Evolutionary conservation across 2,113 vertebrate species (phyloP).

Genomic region (Hippocampus comes): DNA sequence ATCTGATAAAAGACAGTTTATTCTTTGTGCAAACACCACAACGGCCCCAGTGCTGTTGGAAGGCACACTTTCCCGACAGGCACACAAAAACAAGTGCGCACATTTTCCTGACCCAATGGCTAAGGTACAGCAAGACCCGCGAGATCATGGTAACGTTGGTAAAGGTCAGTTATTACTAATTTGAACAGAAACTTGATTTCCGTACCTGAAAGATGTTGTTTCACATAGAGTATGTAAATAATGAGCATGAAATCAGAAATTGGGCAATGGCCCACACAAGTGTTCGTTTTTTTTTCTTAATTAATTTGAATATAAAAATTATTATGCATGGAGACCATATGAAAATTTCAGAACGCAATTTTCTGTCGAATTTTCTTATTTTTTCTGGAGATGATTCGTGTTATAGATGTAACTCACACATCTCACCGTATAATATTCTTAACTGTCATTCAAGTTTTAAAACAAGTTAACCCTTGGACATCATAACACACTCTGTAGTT

Average conservation of each 20-base stretch:
- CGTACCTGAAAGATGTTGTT: background rate
- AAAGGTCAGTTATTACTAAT: background rate
- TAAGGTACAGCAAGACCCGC: background rate
- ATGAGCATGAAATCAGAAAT: background rate
- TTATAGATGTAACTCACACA: too few species aligned
- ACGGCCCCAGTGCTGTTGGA: background rate
- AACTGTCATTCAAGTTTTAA: too few species aligned
- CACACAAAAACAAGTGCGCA: background rate
- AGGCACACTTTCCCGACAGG: background rate
- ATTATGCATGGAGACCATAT: too few species aligned
- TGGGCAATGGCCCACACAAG: too few species aligned
- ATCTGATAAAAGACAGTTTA: conserved; percentile 57
- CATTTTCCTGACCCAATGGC: background rate
- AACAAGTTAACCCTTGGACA: too few species aligned
- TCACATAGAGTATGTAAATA: background rate
- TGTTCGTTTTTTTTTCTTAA: background rate
- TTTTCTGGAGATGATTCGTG: too few species aligned
- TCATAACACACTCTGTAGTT: background rate
- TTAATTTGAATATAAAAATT: background rate
- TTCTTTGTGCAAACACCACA: conserved; percentile 28
- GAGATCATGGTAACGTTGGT: background rate
- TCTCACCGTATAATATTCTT: too few species aligned
- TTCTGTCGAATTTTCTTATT: too few species aligned
- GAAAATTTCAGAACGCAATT: too few species aligned
- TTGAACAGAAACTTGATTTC: background rate